Conservation (phyloP, 2,888 invertebrate species). For the Hymenopus coronatus region DNA sequence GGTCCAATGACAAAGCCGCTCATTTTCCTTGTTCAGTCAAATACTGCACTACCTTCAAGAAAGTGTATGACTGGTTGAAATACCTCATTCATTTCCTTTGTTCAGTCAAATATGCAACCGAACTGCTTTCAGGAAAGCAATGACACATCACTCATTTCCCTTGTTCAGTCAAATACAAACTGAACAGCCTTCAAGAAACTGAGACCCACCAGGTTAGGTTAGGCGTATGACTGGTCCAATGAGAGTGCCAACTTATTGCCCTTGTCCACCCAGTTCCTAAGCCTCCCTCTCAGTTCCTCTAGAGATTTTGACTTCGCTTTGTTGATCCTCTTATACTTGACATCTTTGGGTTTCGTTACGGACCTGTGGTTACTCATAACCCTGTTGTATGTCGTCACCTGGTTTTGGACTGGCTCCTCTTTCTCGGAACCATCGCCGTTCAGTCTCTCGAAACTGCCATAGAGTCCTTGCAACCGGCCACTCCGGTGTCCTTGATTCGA, state of each 20-base stretch:
- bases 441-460: slow-evolving; percentile 50
- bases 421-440: slow-evolving; percentile 33
- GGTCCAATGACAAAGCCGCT: too few relatives aligned
- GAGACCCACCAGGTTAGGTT: neutral
- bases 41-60: too few relatives aligned
- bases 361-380: slow-evolving; percentile 89
- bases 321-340: slow-evolving; percentile 86
- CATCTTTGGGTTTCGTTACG: slow-evolving; percentile 87
- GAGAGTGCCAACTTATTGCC: slow-evolving; percentile 46
- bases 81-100: too few relatives aligned
- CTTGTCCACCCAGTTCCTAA: slow-evolving; percentile 84
- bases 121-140: too few relatives aligned
- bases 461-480: slow-evolving; percentile 46
- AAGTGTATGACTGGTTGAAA: too few relatives aligned
- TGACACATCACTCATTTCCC: too few relatives aligned
- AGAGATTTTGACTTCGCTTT: slow-evolving; percentile 87
- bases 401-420: slow-evolving; percentile 41
- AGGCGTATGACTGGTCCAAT: slow-evolving; percentile 34
- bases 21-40: too few relatives aligned
- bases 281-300: slow-evolving; percentile 76
- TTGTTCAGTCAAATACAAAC: too few relatives aligned
- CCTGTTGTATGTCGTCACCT: slow-evolving; percentile 73
- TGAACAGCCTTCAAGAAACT: too few relatives aligned
- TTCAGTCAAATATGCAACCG: too few relatives aligned
- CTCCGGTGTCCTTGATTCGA: neutral